phyloP scores from a whole-genome alignment of 2,888 invertebrate genomes.

The Sphaerolaimus hirsutus region DNA sequence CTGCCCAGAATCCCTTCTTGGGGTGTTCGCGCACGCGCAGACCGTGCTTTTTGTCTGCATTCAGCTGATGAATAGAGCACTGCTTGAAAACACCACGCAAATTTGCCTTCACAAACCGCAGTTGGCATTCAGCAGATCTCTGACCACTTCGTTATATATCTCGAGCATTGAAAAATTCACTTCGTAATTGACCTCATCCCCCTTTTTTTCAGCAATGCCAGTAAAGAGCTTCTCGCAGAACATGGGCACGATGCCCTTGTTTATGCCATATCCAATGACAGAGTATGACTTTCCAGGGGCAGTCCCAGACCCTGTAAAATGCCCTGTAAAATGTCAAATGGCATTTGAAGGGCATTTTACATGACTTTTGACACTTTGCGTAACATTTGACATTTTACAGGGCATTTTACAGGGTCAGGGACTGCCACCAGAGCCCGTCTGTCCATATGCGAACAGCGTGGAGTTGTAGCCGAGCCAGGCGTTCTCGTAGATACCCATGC shows the following conservation, averaged over 20 bases:
- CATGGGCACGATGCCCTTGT: slow-evolving; percentile 33
- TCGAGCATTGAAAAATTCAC: slow-evolving; percentile 34
- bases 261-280: slow-evolving; percentile 33
- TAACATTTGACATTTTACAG: no score
- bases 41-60: slow-evolving; percentile 21
- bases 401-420: no score
- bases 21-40: slow-evolving; percentile 33
- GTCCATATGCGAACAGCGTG: slow-evolving; percentile 34
- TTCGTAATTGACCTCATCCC: slow-evolving; percentile 22
- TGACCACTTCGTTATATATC: slow-evolving; percentile 36
- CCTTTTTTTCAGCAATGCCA: slow-evolving; percentile 26
- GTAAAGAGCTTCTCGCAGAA: slow-evolving; percentile 32
- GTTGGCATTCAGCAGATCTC: slow-evolving; percentile 31
- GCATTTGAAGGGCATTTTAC: background rate
- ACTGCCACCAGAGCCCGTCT: background rate
- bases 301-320: background rate
- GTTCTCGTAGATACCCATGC: slow-evolving; percentile 31
- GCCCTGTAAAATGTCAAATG: background rate
- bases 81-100: background rate
- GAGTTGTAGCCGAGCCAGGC: slow-evolving; percentile 35
- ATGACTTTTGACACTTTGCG: no score
- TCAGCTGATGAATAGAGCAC: background rate
- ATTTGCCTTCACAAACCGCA: background rate
- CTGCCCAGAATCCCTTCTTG: slow-evolving; percentile 33
- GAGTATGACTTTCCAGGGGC: slow-evolving; percentile 32